phyloP scores from a whole-genome alignment of 2,113 vertebrate genomes.

The Cynopterus brachyotis region DNA sequence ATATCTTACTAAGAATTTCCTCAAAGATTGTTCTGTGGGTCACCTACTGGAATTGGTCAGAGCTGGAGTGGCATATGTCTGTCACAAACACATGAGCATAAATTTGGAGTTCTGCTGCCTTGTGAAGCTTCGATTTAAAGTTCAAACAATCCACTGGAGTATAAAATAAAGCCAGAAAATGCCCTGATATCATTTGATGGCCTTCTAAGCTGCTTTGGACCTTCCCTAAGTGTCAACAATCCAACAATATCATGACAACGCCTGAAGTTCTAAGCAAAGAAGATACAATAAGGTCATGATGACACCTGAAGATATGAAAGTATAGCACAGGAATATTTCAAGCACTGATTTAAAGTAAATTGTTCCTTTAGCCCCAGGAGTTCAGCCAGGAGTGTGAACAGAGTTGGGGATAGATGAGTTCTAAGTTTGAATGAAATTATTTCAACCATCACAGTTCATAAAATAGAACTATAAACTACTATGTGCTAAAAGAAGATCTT shows the following conservation, averaged over 20 bases:
- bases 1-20: not conserved
- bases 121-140: conserved; percentile 32
- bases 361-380: not conserved
- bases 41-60: not conserved
- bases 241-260: not conserved
- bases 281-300: not conserved
- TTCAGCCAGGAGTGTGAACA: not conserved
- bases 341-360: not conserved
- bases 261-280: not conserved
- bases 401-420: not conserved
- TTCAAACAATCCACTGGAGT: not conserved
- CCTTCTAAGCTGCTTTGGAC: not conserved
- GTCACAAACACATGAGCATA: not conserved
- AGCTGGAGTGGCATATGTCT: not conserved
- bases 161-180: not conserved
- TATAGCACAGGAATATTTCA: not conserved
- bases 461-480: conserved; percentile 20
- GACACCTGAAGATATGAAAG: not conserved
- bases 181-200: not conserved
- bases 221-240: conserved; percentile 11
- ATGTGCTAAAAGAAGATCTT: not conserved
- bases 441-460: not conserved
- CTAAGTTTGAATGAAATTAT: conserved; percentile 23
- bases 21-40: not conserved
- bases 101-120: not conserved